A percentile compares a stretch with the other conserved stretches of the same genome.
These are phyloP conservation scores for Sarcophaga peregrina DNA, from an alignment of 1,140 invertebrate species.

Conservation along the genomic window DNA sequence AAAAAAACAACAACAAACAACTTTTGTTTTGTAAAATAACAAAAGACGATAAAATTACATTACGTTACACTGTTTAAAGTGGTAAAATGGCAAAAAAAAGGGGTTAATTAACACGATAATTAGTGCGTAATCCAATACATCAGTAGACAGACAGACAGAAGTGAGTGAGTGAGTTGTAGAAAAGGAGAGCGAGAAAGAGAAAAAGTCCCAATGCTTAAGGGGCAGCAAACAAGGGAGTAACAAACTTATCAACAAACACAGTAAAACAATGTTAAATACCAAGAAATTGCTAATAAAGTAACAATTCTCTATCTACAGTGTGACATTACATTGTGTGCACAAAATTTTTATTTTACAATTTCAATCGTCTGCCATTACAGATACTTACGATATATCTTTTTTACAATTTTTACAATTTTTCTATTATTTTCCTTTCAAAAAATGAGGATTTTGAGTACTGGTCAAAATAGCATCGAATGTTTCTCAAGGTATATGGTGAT, in stretches of 20 bases:
- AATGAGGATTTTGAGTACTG: too few species aligned
- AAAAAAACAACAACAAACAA: not conserved
- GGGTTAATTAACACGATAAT: constrained; percentile 40
- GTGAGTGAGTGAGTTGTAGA: too few species aligned
- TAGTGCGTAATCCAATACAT: constrained; percentile 41
- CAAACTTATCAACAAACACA: not conserved
- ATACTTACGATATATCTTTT: too few species aligned
- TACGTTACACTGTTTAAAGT: constrained; percentile 8
- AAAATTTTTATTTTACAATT: not conserved
- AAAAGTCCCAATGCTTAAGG: not conserved
- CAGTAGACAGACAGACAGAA: not conserved
- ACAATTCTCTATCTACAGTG: not conserved
- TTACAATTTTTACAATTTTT: too few species aligned
- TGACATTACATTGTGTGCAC: not conserved
- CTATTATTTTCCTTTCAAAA: too few species aligned
- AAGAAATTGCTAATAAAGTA: not conserved
- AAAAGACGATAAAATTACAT: constrained; percentile 27
- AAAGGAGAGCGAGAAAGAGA: too few species aligned
- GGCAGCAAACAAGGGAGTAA: not conserved
- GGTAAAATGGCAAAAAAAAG: constrained; percentile 22
- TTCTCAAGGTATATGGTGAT: too few species aligned
- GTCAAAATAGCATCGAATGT: too few species aligned
- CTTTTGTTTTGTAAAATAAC: constrained; percentile 15
- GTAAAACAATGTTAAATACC: constrained; percentile 6
- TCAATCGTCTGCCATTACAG: too few species aligned